Evolutionary conservation across 1,140 invertebrate genomes (phyloP), one percentile per base, ranked within the genome.

Genomic region (Helicoverpa zea): DNA sequence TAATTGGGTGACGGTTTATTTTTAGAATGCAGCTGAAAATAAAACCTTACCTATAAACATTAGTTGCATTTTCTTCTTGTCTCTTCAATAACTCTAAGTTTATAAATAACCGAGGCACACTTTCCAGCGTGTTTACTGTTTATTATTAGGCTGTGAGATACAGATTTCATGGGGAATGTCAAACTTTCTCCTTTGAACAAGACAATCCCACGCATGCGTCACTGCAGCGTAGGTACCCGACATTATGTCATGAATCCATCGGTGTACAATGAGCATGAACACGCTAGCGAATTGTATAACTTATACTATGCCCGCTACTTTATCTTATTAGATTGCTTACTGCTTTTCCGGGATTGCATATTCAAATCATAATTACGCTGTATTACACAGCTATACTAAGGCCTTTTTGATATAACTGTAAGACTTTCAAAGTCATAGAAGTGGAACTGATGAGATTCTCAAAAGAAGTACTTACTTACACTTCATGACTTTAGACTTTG

Each of bases 171-270:
- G n/a, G 52, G 75, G 66, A 76, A 47, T 73, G 63, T 72, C 68
- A 75, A 80, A 83, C 78, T 80, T 83, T 83, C 81, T 70, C 78
- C 70, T 77, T 80, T 83, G 59, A 75, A 43, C 59, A 70, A 47
- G 63, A 23, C 51, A 56, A 30, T 63, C 81, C 81, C 81, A 82
- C 76, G 81, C 80, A 73, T 16, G 29, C 47, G 70, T 61, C 54
- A 52, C 23, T 12, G n/a, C 49, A 35, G 35, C 35, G 35, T 43
- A 43, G 35, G 35, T 43, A 47, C 74, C 16, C n/a, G 29, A 14
- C 72, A 35, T 80, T 75, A 59, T 63, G 56, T 81, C 66, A 80
- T 61, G 63, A 70, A 64, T 43, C 12, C 29, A 11, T 49, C 56
- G 49, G 51, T 68, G n/a, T 51, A 68, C 74, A 43, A 43, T 43